A percentile compares a stretch with the other conserved stretches of the same genome.
These are phyloP conservation scores for Neopelma chrysocephalum DNA, from an alignment of 2,797 vertebrate species.

Conservation along the genomic window DNA sequence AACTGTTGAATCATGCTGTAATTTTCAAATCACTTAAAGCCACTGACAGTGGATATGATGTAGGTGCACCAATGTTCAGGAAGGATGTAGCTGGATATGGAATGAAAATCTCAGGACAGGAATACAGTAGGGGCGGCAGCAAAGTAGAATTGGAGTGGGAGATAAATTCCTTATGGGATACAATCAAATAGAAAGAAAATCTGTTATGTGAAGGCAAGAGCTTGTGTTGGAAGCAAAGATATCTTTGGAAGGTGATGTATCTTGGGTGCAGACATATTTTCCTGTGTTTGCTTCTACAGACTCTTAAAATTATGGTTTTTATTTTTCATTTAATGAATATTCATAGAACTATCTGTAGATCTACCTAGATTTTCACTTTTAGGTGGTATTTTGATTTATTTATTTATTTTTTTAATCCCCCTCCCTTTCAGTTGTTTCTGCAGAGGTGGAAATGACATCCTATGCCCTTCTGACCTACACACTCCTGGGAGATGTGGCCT, in stretches of 20 bases:
- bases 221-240: not conserved
- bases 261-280: not conserved
- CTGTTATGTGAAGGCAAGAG: not conserved
- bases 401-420: not conserved
- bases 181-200: not conserved
- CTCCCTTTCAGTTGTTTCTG: slow-evolving; percentile 85
- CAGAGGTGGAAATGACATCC: slow-evolving; percentile 94
- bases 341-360: not conserved
- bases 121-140: not conserved
- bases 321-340: not conserved
- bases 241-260: not conserved
- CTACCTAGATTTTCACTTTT: not conserved
- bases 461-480: slow-evolving; percentile 91
- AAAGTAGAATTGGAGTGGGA: not conserved
- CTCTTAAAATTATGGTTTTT: not conserved
- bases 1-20: not conserved
- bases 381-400: not conserved
- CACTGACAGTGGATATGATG: not conserved
- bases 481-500: slow-evolving; percentile 86
- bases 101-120: not conserved
- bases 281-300: not conserved
- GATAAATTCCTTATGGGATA: not conserved
- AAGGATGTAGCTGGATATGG: not conserved
- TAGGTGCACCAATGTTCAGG: not conserved
- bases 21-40: not conserved